A percentile compares a stretch with the other conserved stretches of the same genome.
These are phyloP conservation scores for Cossypha niveicapilla DNA, from an alignment of 2,797 vertebrate genomes.

Conservation along the genomic window DNA sequence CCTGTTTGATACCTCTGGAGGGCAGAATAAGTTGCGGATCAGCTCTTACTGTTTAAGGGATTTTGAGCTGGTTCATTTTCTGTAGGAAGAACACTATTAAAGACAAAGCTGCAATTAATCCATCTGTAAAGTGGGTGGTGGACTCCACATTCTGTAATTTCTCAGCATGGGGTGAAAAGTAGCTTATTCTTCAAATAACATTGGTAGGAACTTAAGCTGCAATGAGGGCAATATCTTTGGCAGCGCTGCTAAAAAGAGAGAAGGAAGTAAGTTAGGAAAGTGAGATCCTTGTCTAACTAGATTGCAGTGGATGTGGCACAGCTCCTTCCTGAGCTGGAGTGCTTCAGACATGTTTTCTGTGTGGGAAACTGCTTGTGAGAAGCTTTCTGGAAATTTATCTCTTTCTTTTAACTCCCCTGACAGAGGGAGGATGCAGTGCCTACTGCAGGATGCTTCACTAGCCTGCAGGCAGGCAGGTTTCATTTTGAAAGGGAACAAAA, in stretches of 20 bases:
- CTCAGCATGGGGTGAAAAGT: background rate
- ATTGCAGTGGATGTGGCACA: background rate
- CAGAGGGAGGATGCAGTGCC: background rate
- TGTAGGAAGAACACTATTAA: background rate
- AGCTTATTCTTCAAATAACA: background rate
- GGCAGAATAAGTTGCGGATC: background rate
- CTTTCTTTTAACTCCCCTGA: background rate
- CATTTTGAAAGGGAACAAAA: background rate
- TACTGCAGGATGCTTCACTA: background rate
- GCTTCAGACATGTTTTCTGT: fast-evolving
- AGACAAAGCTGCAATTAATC: background rate
- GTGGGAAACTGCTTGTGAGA: background rate
- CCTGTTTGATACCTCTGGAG: background rate
- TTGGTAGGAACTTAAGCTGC: background rate
- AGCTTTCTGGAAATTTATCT: background rate
- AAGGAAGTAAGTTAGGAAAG: background rate
- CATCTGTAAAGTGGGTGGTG: background rate
- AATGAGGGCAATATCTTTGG: background rate
- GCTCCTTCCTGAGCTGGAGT: background rate
- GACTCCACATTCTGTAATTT: background rate
- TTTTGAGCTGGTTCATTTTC: background rate
- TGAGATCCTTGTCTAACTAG: background rate
- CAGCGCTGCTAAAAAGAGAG: background rate
- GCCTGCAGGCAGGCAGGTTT: background rate
- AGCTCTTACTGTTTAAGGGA: background rate